These are phyloP conservation scores for Onychostoma macrolepis DNA, from an alignment of 2,113 vertebrate genomes.

Conservation along the genomic window DNA sequence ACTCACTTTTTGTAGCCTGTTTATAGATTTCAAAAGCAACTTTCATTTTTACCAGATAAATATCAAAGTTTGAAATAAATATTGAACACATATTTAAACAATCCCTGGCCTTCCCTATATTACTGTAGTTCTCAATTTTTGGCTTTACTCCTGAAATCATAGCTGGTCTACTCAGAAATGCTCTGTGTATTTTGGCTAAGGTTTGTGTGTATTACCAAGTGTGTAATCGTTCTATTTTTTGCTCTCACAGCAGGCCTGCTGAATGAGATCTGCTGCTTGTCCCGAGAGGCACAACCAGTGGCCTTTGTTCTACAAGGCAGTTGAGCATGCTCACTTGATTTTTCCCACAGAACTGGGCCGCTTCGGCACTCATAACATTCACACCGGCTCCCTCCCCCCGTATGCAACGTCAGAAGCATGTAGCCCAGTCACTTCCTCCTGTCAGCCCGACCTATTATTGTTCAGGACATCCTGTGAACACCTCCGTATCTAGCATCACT, in stretches of 20 bases:
- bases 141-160: neutral
- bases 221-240: constrained; percentile 54
- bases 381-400: constrained; percentile 50
- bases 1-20: neutral
- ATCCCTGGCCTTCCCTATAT: neutral
- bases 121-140: neutral
- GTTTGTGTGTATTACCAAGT: constrained; percentile 23
- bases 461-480: constrained; percentile 48
- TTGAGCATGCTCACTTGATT: constrained; percentile 65
- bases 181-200: constrained; percentile 8
- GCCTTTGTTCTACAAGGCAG: constrained; percentile 67
- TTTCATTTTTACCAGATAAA: neutral
- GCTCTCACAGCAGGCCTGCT: constrained; percentile 55
- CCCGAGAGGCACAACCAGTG: constrained; percentile 62
- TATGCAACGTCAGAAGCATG: constrained; percentile 63
- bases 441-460: constrained; percentile 12
- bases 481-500: constrained; percentile 52
- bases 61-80: neutral
- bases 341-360: constrained; percentile 73
- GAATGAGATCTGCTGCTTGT: constrained; percentile 56
- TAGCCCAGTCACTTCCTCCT: constrained; percentile 35
- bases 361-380: neutral
- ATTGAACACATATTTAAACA: neutral
- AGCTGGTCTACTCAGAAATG: neutral
- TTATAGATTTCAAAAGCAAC: neutral